A percentile compares a stretch with the other conserved stretches of the same genome.
Evolutionary conservation across 2,113 vertebrate genomes (phyloP).

Genomic region (Serinus canaria): DNA sequence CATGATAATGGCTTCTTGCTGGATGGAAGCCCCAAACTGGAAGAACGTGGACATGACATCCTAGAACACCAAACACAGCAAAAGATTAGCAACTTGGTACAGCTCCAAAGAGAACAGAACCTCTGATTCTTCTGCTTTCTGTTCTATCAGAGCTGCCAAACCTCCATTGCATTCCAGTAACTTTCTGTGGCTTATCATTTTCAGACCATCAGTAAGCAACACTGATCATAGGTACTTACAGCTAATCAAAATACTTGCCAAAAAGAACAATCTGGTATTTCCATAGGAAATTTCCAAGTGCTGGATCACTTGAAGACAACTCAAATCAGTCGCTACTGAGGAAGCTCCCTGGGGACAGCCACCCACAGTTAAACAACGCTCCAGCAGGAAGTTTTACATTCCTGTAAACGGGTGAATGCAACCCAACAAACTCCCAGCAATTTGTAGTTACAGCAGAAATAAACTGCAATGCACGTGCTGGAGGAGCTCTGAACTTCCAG

Average conservation of each 20-base stretch:
- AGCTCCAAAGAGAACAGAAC: neutral
- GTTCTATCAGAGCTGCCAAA: neutral
- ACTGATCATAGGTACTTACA: neutral
- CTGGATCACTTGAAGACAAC: neutral
- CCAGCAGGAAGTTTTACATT: neutral
- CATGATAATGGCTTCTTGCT: slow-evolving; percentile 95
- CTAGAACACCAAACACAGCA: slow-evolving; percentile 69
- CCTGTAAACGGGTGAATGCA: fast-evolving
- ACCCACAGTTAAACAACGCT: neutral
- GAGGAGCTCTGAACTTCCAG: neutral
- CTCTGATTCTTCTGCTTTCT: neutral
- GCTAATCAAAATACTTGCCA: neutral
- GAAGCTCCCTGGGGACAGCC: neutral
- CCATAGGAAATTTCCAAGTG: neutral
- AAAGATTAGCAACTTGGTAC: neutral
- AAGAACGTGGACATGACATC: slow-evolving; percentile 96
- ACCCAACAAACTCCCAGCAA: neutral
- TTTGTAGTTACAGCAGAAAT: neutral
- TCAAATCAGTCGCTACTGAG: neutral
- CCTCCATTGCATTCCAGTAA: neutral
- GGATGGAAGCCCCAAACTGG: slow-evolving; percentile 97
- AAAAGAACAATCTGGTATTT: neutral
- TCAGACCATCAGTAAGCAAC: neutral
- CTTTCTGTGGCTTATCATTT: neutral
- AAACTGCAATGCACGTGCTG: neutral